Conservation (phyloP, 2,888 invertebrate species). For the Nasonia oneida region DNA sequence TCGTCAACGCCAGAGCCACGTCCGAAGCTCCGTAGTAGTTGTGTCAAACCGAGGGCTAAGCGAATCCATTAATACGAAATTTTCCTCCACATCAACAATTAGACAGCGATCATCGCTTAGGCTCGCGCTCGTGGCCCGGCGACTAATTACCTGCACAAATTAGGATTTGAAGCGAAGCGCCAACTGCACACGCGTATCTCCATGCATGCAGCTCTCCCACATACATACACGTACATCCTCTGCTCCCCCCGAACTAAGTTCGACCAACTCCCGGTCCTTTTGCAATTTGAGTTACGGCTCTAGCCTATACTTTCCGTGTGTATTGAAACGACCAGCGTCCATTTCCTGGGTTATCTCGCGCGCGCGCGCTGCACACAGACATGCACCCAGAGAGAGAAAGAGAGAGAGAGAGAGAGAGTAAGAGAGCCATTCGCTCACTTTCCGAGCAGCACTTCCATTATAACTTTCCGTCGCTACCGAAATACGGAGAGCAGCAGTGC, state of each 20-base stretch:
- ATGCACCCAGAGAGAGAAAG: neutral
- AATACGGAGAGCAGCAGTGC: conserved; percentile 39
- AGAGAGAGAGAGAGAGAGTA: too few species aligned
- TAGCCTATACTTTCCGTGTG: conserved; percentile 49
- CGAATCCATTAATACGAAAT: conserved; percentile 37
- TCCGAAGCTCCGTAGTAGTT: neutral
- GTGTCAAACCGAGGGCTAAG: neutral
- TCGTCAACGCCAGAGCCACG: neutral
- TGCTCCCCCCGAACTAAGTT: neutral
- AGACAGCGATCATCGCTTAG: conserved; percentile 14
- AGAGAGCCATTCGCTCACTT: conserved; percentile 18
- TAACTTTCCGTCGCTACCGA: conserved; percentile 62
- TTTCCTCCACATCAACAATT: conserved; percentile 25
- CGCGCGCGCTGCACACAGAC: neutral
- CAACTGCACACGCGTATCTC: neutral
- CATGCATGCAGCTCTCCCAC: neutral
- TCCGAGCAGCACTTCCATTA: conserved; percentile 62
- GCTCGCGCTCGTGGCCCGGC: neutral
- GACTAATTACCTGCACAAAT: conserved; percentile 43
- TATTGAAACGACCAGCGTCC: conserved; percentile 58
- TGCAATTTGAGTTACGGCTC: conserved; percentile 55
- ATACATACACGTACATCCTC: neutral
- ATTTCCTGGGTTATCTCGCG: conserved; percentile 41
- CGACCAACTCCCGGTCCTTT: conserved; percentile 20
- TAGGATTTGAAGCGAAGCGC: conserved; percentile 34